Base-by-base conservation (phyloP, 2,113 vertebrate species). In the Petrocephalus zakoni region DNA sequence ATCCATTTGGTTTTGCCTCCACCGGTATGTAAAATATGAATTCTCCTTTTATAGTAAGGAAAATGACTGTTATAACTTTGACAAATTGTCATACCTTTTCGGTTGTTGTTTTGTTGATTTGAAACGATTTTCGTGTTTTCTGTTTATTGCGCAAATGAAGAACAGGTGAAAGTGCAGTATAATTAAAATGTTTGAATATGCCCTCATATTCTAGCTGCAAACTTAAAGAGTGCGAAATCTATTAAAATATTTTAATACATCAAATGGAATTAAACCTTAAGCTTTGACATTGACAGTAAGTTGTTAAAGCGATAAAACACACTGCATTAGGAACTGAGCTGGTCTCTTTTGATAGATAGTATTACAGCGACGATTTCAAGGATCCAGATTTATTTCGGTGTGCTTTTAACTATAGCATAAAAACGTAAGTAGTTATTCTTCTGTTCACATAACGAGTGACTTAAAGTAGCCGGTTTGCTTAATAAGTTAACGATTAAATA, bases 1-100 rank as follows among this genome's bases (percentile, higher is more conserved):
- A 93, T 92, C 91, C 91, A 90, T 94, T 94, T 89, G 90, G 78
- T 21, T 88, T 92, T 89, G 95, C 94, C 72, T 94, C 95, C 91
- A 92, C 89, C 90, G 96, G 95, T 96, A 94, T 72, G 95, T 96
- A 93, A 34, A 25, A 86, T 78, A 34, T 78, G 37, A 81, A 56
- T 52, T 2, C 49, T 68, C n/a, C 22, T 22, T 49, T 46, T 22
- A 46, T 11, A 49, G 22, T n/a, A 47, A 22, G 22, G 47, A 51
- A 5, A 19, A 75, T 53, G 3, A 47, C 7, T 88, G 0, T 34
- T 52, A 13, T 37, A 53, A 29, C 49, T 88, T 47, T 88, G 17
- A 53, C 17, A 25, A 25, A 34, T 9, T 55, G 64, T 47, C 52
- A 17, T 52, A n/a, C 8, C 6, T 87, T 87, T 68, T 68, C 61